Conservation (phyloP, 2,113 vertebrate species). For the Hippoglossus stenolepis region DNA sequence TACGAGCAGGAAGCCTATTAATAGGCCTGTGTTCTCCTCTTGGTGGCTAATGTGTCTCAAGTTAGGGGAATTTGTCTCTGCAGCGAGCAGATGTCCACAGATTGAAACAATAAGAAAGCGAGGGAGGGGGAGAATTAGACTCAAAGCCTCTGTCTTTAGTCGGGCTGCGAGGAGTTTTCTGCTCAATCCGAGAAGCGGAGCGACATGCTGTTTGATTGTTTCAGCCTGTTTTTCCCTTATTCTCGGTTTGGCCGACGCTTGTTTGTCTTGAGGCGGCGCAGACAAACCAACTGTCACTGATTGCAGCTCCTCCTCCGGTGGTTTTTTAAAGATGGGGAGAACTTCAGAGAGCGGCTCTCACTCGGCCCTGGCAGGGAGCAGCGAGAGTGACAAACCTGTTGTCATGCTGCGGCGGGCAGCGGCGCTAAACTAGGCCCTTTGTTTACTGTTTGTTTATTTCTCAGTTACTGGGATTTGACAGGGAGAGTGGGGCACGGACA, state of each 20-base stretch:
- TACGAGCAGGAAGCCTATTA: slow-evolving; percentile 83
- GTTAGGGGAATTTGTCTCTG: slow-evolving; percentile 74
- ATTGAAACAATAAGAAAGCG: slow-evolving; percentile 60
- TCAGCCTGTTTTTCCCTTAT: slow-evolving; percentile 33
- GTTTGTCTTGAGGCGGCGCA: slow-evolving; percentile 51
- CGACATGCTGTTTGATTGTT: slow-evolving; percentile 29
- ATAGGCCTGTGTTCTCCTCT: slow-evolving; percentile 78
- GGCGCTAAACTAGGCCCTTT: slow-evolving; percentile 72
- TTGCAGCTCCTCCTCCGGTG: slow-evolving; percentile 42
- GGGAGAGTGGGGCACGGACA: slow-evolving; percentile 56
- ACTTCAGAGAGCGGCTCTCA: slow-evolving; percentile 22
- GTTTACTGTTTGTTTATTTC: slow-evolving; percentile 80
- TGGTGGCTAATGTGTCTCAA: slow-evolving; percentile 80
- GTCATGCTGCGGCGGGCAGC: slow-evolving; percentile 43
- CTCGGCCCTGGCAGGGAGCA: slow-evolving; percentile 23
- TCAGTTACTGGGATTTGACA: slow-evolving; percentile 69
- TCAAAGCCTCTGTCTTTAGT: slow-evolving; percentile 28
- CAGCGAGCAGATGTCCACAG: slow-evolving; percentile 65
- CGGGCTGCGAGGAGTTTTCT: slow-evolving; percentile 28
- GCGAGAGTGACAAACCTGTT: slow-evolving; percentile 55
- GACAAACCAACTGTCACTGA: slow-evolving; percentile 53
- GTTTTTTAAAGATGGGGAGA: slow-evolving; percentile 30
- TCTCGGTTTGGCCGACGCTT: slow-evolving; percentile 51
- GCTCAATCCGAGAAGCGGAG: slow-evolving; percentile 51
- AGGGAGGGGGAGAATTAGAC: slow-evolving; percentile 12